These are phyloP conservation scores for Aphyosemion australe DNA, from an alignment of 2,113 vertebrate genomes.

Conservation along the genomic window DNA sequence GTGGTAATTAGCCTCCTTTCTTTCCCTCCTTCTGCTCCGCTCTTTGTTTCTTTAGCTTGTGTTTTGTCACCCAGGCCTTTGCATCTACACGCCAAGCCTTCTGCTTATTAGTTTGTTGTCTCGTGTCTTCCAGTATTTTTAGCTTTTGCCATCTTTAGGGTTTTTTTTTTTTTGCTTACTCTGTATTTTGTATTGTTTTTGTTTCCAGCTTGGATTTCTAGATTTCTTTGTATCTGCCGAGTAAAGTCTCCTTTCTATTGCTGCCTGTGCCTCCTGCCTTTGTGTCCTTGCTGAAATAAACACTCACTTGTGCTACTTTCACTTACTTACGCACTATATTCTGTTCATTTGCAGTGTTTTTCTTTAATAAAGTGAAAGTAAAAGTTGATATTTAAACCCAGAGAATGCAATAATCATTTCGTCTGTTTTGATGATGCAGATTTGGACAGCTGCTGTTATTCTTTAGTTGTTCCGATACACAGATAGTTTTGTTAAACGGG, in stretches of 20 bases:
- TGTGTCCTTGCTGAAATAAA: not conserved
- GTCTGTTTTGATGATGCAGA: too few species aligned
- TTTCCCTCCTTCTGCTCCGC: not conserved
- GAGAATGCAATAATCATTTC: too few species aligned
- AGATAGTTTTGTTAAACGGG: too few species aligned
- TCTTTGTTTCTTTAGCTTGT: not conserved
- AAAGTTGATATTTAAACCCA: not conserved
- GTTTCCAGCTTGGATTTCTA: not conserved
- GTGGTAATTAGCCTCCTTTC: not conserved
- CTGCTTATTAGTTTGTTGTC: not conserved
- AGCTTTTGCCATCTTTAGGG: not conserved
- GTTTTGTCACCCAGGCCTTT: not conserved
- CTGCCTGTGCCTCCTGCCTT: not conserved
- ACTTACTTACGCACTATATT: not conserved
- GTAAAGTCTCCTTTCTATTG: not conserved
- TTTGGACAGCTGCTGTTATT: too few species aligned
- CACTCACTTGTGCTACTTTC: constrained; percentile 1
- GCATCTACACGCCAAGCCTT: not conserved
- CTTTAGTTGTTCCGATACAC: too few species aligned
- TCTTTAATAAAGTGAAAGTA: not conserved
- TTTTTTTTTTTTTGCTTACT: not conserved
- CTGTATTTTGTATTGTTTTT: not conserved
- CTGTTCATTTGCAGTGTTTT: not conserved
- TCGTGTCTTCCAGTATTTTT: not conserved
- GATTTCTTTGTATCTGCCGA: not conserved